Evolutionary conservation across 2,113 vertebrate species (phyloP), one percentile per base, ranked within the genome.

Genomic region (Morone chrysops): DNA sequence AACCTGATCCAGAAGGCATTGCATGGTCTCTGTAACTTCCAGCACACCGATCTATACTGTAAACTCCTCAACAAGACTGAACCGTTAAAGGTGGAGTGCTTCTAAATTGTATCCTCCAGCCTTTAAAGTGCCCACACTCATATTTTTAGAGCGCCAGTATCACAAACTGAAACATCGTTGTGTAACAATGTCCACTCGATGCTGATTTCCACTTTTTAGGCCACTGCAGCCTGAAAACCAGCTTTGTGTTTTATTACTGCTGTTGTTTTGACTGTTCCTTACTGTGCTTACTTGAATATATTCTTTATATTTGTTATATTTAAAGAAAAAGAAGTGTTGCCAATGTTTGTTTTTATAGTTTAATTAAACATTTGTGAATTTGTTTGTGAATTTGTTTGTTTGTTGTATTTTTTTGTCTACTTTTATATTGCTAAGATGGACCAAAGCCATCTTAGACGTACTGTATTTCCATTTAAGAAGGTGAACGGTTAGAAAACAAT

Each of bases 361-460:
- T n/a, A 61, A 92, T 91, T 92, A 92, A 93, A 93, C 6, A 14
- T 72, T 62, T 85, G 54, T 77, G 22, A 48, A 48, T 62, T 67
- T 31, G 31, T 72, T 62, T 85, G 54, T 77, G 22, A 48, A 48
- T 62, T 67, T 31, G 31, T 31, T 4, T 31, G 31, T 31, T 1
- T 47, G 22, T 69, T 60, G 0, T 53, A 6, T 0, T 20, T 72
- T 22, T 75, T 8, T 40, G 31, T 70, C 6, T 66, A 4, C 16
- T 31, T 69, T 56, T 59, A n/a, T 20, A 12, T n/a, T n/a, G 6
- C 0, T 18, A 22, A 17, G 18, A 11, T 53, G 4, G 1, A 47
- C 14, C 17, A 8, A 43, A 68, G 18, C 8, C 50, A 16, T 13
- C 54, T 36, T 31, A 17, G 13, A 43, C 8, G 0, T 9, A 4